phyloP scores from a whole-genome alignment of 2,888 invertebrate species.

The Leptopilina myrica region DNA sequence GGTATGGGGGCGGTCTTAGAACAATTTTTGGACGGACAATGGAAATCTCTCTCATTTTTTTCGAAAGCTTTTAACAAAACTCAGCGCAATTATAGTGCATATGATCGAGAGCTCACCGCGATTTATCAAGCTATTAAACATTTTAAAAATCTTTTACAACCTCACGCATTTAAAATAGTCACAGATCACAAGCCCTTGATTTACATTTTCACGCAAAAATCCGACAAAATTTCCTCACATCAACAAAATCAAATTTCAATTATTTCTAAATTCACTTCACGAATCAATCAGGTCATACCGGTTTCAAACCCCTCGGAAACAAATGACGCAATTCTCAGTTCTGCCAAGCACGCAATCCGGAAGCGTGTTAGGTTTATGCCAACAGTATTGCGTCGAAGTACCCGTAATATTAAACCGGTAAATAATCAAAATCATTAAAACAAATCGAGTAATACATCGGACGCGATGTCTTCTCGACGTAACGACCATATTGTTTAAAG shows the following conservation, averaged over 20 bases:
- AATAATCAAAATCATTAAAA: no score
- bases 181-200: constrained; percentile 50
- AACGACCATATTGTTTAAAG: no score
- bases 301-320: background rate
- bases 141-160: constrained; percentile 46
- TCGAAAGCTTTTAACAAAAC: background rate
- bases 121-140: constrained; percentile 41
- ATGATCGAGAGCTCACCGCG: constrained; percentile 43
- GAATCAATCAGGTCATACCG: background rate
- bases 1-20: background rate
- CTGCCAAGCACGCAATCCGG: background rate
- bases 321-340: background rate
- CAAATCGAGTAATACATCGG: no score
- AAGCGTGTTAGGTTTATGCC: no score
- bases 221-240: constrained; percentile 22
- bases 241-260: background rate
- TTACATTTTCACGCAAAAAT: constrained; percentile 5
- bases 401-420: no score
- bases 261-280: background rate
- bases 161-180: constrained; percentile 40
- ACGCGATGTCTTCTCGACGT: no score
- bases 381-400: no score
- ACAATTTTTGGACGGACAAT: background rate
- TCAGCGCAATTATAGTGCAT: constrained; percentile 40
- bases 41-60: background rate